Conservation (phyloP, 2,797 vertebrate genomes). For the Acropternis orthonyx region DNA sequence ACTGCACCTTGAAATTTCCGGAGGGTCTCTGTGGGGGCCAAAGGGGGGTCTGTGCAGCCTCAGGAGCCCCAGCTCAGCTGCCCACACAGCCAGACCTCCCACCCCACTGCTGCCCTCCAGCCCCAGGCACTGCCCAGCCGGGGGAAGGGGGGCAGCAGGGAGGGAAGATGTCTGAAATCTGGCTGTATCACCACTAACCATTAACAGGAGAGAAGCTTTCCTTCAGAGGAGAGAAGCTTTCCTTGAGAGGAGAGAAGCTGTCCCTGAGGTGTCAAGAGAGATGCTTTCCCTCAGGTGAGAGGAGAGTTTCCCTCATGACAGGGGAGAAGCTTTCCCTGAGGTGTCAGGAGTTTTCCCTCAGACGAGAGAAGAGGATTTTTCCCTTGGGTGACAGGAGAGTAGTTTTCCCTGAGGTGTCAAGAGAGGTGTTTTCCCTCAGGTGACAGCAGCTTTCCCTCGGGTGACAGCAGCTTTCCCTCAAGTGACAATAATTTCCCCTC, state of each 20-base stretch:
- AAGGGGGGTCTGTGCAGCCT: background rate
- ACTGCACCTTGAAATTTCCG: background rate
- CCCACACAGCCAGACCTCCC: background rate
- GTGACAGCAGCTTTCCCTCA: background rate
- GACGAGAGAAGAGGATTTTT: background rate
- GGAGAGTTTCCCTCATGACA: background rate
- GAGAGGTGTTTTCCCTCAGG: background rate
- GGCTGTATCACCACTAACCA: background rate
- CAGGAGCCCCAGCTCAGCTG: background rate
- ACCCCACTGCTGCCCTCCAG: background rate
- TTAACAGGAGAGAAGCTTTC: background rate
- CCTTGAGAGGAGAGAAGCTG: background rate
- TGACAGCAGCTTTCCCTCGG: background rate
- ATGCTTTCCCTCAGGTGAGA: background rate
- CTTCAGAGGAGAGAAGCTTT: background rate
- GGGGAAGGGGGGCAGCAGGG: background rate
- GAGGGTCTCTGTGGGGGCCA: background rate
- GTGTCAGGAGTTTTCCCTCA: too few relatives aligned
- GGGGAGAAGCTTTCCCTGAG: background rate
- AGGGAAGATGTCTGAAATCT: background rate
- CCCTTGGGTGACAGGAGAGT: background rate
- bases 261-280: background rate
- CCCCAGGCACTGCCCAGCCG: fast-evolving
- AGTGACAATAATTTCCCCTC: fast-evolving
- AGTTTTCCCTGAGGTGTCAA: background rate